Conservation (phyloP, 2,113 vertebrate genomes). For the Callospermophilus lateralis region DNA sequence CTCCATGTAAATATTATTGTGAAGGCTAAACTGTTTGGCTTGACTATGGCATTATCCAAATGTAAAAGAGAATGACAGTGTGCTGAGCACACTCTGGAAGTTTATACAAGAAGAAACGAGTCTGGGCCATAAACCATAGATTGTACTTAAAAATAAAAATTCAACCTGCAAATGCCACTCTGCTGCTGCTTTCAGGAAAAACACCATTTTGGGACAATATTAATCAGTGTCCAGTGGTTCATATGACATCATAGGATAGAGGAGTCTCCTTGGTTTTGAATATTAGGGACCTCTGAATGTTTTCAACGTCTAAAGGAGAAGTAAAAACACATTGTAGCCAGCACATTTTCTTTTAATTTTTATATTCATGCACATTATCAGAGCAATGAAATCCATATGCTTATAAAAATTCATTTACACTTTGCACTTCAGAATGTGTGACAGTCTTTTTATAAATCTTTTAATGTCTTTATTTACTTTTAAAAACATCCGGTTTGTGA, state of each 20-base stretch:
- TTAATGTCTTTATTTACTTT: conserved; percentile 78
- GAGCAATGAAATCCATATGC: conserved; percentile 70
- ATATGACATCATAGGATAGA: neutral
- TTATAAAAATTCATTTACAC: conserved; percentile 81
- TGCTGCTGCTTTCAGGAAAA: conserved; percentile 16
- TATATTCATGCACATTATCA: conserved; percentile 72
- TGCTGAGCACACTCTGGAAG: conserved; percentile 6
- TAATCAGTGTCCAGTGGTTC: conserved; percentile 13
- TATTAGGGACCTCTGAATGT: conserved; percentile 54
- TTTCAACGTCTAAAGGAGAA: conserved; percentile 66
- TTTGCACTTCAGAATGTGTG: conserved; percentile 69
- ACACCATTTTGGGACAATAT: neutral
- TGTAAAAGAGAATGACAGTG: neutral
- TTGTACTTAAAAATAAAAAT: conserved; percentile 57
- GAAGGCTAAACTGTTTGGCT: neutral
- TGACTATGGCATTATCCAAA: neutral
- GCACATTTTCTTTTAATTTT: conserved; percentile 73
- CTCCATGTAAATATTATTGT: conserved; percentile 49
- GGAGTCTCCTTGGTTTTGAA: neutral
- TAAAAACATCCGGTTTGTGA: conserved; percentile 62
- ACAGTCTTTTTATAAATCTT: conserved; percentile 60
- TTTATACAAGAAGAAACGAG: neutral
- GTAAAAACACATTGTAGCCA: conserved; percentile 69
- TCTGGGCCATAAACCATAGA: neutral
- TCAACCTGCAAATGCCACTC: neutral